Base-by-base conservation (phyloP, 2,113 vertebrate genomes). In the Cyphomyrus plagiostoma region DNA sequence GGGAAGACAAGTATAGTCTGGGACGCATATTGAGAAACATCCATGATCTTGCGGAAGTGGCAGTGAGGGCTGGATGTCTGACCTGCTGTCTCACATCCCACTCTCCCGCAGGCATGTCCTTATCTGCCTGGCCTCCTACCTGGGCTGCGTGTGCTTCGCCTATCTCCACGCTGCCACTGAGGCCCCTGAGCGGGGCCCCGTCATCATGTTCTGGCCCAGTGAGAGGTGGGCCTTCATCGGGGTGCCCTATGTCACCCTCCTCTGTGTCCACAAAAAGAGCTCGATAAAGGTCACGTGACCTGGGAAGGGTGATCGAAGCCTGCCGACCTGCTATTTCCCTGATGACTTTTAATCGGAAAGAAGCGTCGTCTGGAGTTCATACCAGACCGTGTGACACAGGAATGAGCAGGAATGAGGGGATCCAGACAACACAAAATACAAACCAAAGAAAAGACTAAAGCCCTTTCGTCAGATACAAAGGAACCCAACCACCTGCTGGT, bases 181-280 rank as follows among this genome's bases (percentile, higher is more conserved):
- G 94, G 98, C 98, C 62, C 98, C 98, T 0, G 98, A 99, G 93
- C 97, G 98, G 93, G 98, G 98, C 1, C 98, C 98, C 0, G 98
- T 99, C 91, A 96, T 99, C 94, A 97, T 96, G 95, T 99, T 99
- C 95, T 99, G 98, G 98, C 98, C 98, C 89, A 99, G 97, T 15
- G 98, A 99, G 95, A 98, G 96, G 56, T 99, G 98, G 98, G 98
- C 98, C 2, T 99, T 99, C 94, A 99, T 99, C 0, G 98, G 98
- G 0, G 96, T 99, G 86, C 98, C 98, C 8, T 99, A 99, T 0
- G 96, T 99, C 92, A 97, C 95, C 35, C 96, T 99, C 2, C 97
- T 99, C 89, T 99, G 96, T 0, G 97, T 97, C 49, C 95, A 95
- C 89, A 98, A 96, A 93, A 99, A 98, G 87, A 95, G 97, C 0